Evolutionary conservation across 2,888 invertebrate species (phyloP), one percentile per base, ranked within the genome.

Genomic region (Pherbina coryleti): DNA sequence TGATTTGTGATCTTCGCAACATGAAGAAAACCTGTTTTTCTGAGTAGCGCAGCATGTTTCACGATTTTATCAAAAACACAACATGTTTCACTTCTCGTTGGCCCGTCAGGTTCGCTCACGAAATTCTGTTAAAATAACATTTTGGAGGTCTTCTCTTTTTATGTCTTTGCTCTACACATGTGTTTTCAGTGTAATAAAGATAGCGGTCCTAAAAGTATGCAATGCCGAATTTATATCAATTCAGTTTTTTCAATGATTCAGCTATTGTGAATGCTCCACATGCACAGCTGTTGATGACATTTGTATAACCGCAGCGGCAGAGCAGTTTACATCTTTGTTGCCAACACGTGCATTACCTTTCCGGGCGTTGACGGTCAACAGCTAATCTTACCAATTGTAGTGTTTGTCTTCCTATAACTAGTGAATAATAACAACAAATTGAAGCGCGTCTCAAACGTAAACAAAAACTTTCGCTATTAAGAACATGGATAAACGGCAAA

Each of bases 281-380:
- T 49, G 19, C 37, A 44, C 71, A 57, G 71, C 71, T 71, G 71
- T 55, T 34, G 31, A 8, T 57, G 71, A 55, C 55, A 25, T 31
- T 53, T 25, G 3, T 31, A 3, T 5, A 1, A 22, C 17, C 9
- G 7, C 66, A 74, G 73, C 55, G 57, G 75, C 28, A 55, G 28
- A 74, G 60, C 72, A 77, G 57, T 73, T 44, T 44, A 44, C 44
- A 44, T 11, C 2, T 11, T 44, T 75, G 62, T 72, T 75, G 71
- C 34, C 75, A 34, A 73, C 79, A 77, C 77, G 77, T 79, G 79
- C 37, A 77, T 78, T 78, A 25, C 79, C 76, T 70, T 78, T 74
- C 70, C 71, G 64, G 79, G 79, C 31, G 31, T 64, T 62, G 51
- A 37, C 34, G 53, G 19, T 37, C 57, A 57, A 37, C 49, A 8